Conservation (phyloP, 1,140 invertebrate species). For the Cydia pomonella region DNA sequence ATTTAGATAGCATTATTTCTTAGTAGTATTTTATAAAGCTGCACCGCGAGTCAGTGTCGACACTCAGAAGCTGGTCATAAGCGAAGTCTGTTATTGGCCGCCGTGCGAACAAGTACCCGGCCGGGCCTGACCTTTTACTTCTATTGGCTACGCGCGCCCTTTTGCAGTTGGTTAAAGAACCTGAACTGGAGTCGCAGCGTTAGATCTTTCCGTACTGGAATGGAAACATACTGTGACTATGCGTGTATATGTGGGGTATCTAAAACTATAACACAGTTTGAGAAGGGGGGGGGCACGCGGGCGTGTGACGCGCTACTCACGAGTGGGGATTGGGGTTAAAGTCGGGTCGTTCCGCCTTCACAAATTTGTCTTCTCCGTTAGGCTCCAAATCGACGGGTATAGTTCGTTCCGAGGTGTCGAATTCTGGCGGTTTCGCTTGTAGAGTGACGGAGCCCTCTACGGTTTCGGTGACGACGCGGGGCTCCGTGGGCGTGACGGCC, state of each 20-base stretch:
- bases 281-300: constrained; percentile 54
- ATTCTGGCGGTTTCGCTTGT: constrained; percentile 39
- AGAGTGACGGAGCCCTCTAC: constrained; percentile 45
- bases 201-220: constrained; percentile 96
- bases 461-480: constrained; percentile 44
- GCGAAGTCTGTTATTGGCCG: constrained; percentile 76
- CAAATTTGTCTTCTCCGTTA: constrained; percentile 49
- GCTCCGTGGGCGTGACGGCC: constrained; percentile 60
- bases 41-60: constrained; percentile 56
- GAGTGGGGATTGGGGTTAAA: constrained; percentile 76
- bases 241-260: background rate
- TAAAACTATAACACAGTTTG: background rate
- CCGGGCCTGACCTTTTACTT: constrained; percentile 87
- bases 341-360: constrained; percentile 63
- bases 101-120: constrained; percentile 83
- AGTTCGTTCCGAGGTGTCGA: constrained; percentile 35
- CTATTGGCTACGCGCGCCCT: constrained; percentile 92
- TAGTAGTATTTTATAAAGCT: constrained; percentile 54
- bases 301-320: constrained; percentile 72
- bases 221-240: constrained; percentile 72
- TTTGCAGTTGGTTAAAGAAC: constrained; percentile 95
- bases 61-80: constrained; percentile 74
- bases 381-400: constrained; percentile 34
- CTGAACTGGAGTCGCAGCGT: constrained; percentile 94
- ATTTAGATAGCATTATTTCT: background rate